These are phyloP conservation scores for Syritta pipiens DNA, from an alignment of 2,888 invertebrate species.

Conservation along the genomic window DNA sequence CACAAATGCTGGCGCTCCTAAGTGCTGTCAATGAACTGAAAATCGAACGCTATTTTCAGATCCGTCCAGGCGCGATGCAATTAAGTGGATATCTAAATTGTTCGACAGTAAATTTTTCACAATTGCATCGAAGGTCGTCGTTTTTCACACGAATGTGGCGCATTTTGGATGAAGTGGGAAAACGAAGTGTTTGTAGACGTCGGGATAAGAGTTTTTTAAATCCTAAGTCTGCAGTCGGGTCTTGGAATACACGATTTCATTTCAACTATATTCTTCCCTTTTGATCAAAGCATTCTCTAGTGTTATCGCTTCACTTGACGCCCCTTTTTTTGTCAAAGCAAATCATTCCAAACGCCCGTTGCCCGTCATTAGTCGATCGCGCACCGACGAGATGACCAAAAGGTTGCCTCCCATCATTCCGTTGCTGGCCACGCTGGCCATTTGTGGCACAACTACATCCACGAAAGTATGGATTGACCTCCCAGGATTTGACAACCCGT, in stretches of 20 bases:
- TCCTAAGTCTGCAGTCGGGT: no score
- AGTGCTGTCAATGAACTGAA: slow-evolving; percentile 29
- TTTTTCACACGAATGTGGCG: not conserved
- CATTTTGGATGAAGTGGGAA: no score
- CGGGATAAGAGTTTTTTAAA: no score
- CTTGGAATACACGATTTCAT: no score
- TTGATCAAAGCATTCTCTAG: no score
- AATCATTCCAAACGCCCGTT: not conserved
- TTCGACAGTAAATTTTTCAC: slow-evolving; percentile 34
- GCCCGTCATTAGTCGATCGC: slow-evolving; percentile 19
- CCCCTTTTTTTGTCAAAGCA: slow-evolving; percentile 30
- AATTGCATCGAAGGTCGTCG: slow-evolving; percentile 16
- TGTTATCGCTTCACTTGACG: no score
- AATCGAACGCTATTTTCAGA: slow-evolving; percentile 45
- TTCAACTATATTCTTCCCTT: no score
- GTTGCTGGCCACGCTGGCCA: not conserved
- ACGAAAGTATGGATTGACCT: slow-evolving; percentile 74
- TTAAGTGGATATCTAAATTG: slow-evolving; percentile 23
- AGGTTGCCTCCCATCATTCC: slow-evolving; percentile 2
- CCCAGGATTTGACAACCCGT: slow-evolving; percentile 72
- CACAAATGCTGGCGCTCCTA: no score
- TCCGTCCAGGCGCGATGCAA: slow-evolving; percentile 16
- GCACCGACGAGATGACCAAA: slow-evolving; percentile 46
- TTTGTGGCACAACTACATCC: not conserved
- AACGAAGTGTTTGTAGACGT: no score